phyloP scores from a whole-genome alignment of 2,888 invertebrate species.

The Drosophila nr. perissopoda region DNA sequence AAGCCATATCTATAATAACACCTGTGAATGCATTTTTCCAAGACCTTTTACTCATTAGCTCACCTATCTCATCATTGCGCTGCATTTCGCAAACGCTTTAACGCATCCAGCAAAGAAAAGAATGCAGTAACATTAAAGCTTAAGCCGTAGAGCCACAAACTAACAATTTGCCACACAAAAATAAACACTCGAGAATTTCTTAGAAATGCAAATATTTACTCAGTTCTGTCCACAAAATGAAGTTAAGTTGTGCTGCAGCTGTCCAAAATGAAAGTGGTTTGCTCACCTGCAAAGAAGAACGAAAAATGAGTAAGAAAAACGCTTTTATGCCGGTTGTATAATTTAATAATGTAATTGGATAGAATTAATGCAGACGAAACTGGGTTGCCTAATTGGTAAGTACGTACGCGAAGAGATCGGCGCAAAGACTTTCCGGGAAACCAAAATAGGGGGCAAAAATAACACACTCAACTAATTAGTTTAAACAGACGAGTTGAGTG shows the following conservation, averaged over 20 bases:
- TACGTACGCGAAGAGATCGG: conserved; percentile 28
- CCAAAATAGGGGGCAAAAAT: conserved; percentile 19
- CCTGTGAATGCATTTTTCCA: background rate
- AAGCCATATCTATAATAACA: conserved; percentile 10
- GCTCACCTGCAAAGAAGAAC: conserved; percentile 69
- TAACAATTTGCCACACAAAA: conserved; percentile 39
- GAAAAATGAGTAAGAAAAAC: conserved; percentile 20
- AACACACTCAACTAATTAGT: conserved; percentile 70
- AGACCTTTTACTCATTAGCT: conserved; percentile 4
- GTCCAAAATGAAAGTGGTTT: conserved; percentile 33
- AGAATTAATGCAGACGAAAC: conserved; percentile 10
- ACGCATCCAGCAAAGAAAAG: conserved; percentile 1
- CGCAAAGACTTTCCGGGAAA: conserved; percentile 51
- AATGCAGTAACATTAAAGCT: conserved; percentile 28
- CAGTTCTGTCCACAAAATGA: conserved; percentile 9
- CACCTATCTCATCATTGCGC: background rate
- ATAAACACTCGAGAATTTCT: conserved; percentile 43
- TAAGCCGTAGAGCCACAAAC: background rate
- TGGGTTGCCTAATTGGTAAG: conserved; percentile 53
- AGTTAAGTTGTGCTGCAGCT: conserved; percentile 23
- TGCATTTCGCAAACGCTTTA: conserved; percentile 1
- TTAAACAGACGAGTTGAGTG: conserved; percentile 40
- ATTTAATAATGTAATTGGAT: conserved; percentile 44
- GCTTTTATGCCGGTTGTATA: conserved; percentile 37
- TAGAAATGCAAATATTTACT: conserved; percentile 58